These are phyloP conservation scores for Sthenelais limicola DNA, from an alignment of 2,888 invertebrate genomes.

Conservation along the genomic window DNA sequence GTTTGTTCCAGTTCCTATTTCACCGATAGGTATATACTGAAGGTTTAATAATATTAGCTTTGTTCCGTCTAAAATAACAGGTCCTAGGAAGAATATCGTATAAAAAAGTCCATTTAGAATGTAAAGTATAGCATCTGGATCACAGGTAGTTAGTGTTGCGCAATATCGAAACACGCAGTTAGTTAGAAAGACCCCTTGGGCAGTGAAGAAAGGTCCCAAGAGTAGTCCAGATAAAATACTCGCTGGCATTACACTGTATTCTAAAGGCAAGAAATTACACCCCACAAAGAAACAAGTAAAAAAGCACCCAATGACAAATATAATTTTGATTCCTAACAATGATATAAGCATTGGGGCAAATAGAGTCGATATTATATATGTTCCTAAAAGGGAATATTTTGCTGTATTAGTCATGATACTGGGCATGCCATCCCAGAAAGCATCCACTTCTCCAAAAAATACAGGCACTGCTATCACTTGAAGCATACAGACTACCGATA, in stretches of 20 bases:
- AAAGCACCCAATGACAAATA: background rate
- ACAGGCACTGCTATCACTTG: conserved; percentile 7
- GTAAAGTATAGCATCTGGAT: conserved; percentile 1
- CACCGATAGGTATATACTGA: background rate
- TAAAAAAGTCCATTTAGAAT: conserved; percentile 11
- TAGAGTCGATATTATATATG: background rate
- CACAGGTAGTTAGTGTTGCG: background rate
- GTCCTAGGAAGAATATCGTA: background rate
- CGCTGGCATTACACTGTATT: background rate
- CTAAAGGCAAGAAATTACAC: background rate
- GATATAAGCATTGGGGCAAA: conserved; percentile 6
- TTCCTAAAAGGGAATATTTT: background rate
- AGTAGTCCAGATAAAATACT: background rate
- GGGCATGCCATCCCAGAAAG: background rate
- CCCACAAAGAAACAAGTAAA: background rate
- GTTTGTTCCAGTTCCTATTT: too few relatives aligned
- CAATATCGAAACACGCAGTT: conserved; percentile 14
- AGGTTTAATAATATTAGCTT: background rate
- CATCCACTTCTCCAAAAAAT: conserved; percentile 6
- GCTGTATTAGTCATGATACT: background rate
- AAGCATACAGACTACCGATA: conserved; percentile 8
- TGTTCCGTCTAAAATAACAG: background rate
- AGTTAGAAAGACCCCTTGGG: conserved; percentile 9
- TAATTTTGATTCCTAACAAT: conserved; percentile 21
- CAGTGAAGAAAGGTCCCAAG: conserved; percentile 1